Conservation (phyloP, 2,888 invertebrate genomes). For the Torymus texanus region DNA sequence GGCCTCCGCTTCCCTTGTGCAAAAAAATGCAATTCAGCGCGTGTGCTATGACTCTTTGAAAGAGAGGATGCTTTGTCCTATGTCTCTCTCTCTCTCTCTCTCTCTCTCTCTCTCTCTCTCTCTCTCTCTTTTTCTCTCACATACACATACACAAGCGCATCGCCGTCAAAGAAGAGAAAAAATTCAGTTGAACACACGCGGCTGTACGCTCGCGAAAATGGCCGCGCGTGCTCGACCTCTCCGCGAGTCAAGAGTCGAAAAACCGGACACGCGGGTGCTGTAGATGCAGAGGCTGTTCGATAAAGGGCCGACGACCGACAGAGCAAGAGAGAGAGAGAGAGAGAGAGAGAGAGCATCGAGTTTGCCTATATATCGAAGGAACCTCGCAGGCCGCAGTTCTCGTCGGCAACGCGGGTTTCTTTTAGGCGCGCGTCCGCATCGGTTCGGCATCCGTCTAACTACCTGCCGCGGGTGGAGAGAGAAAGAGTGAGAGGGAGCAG, state of each 20-base stretch:
- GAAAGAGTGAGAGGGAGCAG: constrained; percentile 1
- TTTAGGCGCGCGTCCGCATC: no score
- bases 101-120: not conserved
- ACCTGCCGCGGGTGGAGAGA: constrained; percentile 45
- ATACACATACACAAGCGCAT: not conserved
- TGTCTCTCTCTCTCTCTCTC: not conserved
- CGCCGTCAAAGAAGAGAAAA: constrained; percentile 29
- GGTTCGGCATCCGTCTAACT: no score
- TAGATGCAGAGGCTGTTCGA: constrained; percentile 12
- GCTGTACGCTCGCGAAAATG: constrained; percentile 3
- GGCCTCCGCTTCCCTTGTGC: not conserved
- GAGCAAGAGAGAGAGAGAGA: constrained; percentile 14
- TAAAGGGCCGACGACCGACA: constrained; percentile 4
- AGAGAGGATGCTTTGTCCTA: constrained; percentile 3
- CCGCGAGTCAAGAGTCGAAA: constrained; percentile 19
- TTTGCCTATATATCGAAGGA: not conserved
- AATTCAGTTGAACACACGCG: constrained; percentile 11
- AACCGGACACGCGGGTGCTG: not conserved
- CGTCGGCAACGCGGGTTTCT: not conserved
- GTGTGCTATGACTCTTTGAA: not conserved
- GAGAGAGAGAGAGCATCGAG: constrained; percentile 13
- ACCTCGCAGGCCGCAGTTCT: not conserved
- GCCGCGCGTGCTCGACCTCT: constrained; percentile 7
- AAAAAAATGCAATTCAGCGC: not conserved
- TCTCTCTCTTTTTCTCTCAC: not conserved